Evolutionary conservation across 1,140 invertebrate genomes (phyloP).

Genomic region (Drosophila suzukii): DNA sequence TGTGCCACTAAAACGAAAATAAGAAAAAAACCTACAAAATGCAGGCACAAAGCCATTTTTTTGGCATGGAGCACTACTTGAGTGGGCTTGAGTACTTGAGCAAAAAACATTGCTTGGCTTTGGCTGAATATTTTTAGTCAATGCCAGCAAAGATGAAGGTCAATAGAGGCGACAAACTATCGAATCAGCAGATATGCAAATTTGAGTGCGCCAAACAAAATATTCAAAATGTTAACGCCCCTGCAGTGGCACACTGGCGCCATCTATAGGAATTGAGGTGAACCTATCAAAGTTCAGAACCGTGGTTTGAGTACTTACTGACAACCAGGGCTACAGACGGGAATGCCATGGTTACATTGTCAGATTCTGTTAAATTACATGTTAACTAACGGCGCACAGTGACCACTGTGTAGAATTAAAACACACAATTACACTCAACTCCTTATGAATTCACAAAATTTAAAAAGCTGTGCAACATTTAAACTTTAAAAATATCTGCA

Average conservation of each 20-base stretch:
- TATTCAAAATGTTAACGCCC: conserved; percentile 11
- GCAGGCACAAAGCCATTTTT: conserved; percentile 57
- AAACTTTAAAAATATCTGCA: too few relatives aligned
- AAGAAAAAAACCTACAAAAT: conserved; percentile 25
- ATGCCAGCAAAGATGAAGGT: conserved; percentile 53
- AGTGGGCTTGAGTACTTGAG: conserved; percentile 32
- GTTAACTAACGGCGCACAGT: too few relatives aligned
- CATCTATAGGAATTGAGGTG: not conserved
- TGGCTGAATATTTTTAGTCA: conserved; percentile 51
- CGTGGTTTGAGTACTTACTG: not conserved
- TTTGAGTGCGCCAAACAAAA: conserved; percentile 30
- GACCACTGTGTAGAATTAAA: not conserved
- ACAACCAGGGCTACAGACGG: not conserved
- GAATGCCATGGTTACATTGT: not conserved
- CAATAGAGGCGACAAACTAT: conserved; percentile 50
- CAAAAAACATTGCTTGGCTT: conserved; percentile 25
- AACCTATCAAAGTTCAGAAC: not conserved
- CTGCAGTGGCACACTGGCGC: not conserved
- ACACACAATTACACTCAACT: too few relatives aligned
- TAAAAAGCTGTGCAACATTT: too few relatives aligned
- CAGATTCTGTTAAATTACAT: not conserved
- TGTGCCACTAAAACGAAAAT: conserved; percentile 21
- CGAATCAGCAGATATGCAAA: conserved; percentile 23
- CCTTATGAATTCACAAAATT: too few relatives aligned
- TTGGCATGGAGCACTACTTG: conserved; percentile 32